phyloP scores from a whole-genome alignment of 2,888 invertebrate genomes.

The Xanthia icteritia region DNA sequence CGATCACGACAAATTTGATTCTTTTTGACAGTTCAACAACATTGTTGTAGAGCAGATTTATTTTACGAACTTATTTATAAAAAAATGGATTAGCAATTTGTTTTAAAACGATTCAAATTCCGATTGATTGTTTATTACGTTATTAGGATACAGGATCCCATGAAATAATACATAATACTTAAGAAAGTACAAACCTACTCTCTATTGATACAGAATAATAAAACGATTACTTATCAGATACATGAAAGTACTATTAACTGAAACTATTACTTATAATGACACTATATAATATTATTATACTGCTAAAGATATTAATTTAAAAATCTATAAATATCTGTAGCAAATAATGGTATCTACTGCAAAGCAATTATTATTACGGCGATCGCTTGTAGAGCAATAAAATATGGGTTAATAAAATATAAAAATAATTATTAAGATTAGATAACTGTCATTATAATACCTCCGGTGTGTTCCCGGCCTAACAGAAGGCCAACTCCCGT shows the following conservation, averaged over 20 bases:
- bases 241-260: neutral
- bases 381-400: slow-evolving; percentile 17
- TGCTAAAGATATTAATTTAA: slow-evolving; percentile 3
- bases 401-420: slow-evolving; percentile 32
- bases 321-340: slow-evolving; percentile 2
- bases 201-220: neutral
- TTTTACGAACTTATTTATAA: no score
- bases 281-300: neutral
- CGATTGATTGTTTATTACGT: no score
- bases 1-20: no score
- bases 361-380: slow-evolving; percentile 29
- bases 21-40: no score
- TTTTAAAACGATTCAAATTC: no score
- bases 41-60: no score
- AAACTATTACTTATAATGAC: neutral
- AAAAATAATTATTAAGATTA: slow-evolving; percentile 22
- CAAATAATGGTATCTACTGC: slow-evolving; percentile 5
- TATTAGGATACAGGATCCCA: neutral
- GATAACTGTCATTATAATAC: slow-evolving; percentile 5
- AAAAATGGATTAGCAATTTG: no score
- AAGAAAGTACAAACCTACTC: no score
- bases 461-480: neutral
- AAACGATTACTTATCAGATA: slow-evolving; percentile 12
- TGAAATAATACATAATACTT: neutral
- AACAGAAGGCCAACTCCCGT: neutral